phyloP scores from a whole-genome alignment of 2,113 vertebrate genomes.

The Scomber colias region DNA sequence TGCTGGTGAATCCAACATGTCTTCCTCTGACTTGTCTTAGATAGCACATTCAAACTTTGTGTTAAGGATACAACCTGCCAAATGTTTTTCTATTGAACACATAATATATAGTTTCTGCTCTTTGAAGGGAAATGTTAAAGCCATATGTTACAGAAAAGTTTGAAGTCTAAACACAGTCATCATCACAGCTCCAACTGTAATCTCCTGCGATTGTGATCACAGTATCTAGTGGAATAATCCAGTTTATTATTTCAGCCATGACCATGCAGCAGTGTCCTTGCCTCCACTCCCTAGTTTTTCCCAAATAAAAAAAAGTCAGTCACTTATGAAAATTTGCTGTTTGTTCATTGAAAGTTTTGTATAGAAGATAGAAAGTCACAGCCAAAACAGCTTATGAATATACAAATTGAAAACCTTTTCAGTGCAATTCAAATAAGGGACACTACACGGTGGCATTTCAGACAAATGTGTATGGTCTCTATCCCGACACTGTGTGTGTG shows the following conservation, averaged over 20 bases:
- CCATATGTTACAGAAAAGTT: neutral
- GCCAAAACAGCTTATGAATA: neutral
- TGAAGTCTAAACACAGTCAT: slow-evolving; percentile 8
- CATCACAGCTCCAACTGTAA: slow-evolving; percentile 30
- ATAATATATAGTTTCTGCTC: neutral
- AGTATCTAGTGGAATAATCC: slow-evolving; percentile 44
- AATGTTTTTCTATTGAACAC: too few relatives aligned
- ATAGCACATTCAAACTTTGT: neutral
- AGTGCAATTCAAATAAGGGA: neutral
- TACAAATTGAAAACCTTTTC: neutral
- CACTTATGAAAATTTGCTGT: slow-evolving; percentile 24
- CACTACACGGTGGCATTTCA: slow-evolving; percentile 1
- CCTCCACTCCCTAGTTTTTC: slow-evolving; percentile 6
- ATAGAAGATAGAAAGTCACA: neutral
- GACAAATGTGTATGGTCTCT: neutral
- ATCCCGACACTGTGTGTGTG: neutral
- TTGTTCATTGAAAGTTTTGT: slow-evolving; percentile 5
- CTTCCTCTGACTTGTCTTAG: neutral
- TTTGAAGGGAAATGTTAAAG: neutral
- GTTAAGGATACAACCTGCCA: neutral
- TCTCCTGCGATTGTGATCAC: slow-evolving; percentile 42
- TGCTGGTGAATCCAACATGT: too few relatives aligned
- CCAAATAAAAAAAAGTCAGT: slow-evolving; percentile 19
- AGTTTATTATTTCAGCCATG: slow-evolving; percentile 61
- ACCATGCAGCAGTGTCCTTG: slow-evolving; percentile 49